A percentile compares a stretch with the other conserved stretches of the same genome.
These are phyloP conservation scores for Carpatolechia fugitivella DNA, from an alignment of 2,888 invertebrate species.

Conservation along the genomic window DNA sequence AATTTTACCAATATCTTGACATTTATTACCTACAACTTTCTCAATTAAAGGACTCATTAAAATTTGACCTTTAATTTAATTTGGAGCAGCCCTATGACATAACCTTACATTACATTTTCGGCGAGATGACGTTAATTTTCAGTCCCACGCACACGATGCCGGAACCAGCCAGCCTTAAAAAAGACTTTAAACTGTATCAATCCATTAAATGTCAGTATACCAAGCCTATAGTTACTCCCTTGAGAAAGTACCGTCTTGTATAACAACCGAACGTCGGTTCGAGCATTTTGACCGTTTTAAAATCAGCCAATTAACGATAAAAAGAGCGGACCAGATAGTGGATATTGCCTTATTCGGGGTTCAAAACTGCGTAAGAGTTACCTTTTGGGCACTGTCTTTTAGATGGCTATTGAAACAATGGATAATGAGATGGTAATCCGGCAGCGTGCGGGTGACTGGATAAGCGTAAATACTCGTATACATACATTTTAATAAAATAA, in stretches of 20 bases:
- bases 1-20: not conserved
- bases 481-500: not conserved
- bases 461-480: no score
- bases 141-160: conserved; percentile 3
- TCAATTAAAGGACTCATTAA: not conserved
- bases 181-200: conserved; percentile 26
- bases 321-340: conserved; percentile 25
- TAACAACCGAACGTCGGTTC: conserved; percentile 15
- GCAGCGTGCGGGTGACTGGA: not conserved
- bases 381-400: not conserved
- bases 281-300: not conserved
- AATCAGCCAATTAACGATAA: conserved; percentile 29
- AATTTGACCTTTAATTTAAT: conserved; percentile 5
- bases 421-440: conserved; percentile 19
- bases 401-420: conserved; percentile 12
- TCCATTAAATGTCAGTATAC: conserved; percentile 29
- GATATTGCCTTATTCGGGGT: conserved; percentile 18
- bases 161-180: not conserved
- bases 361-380: not conserved
- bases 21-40: conserved; percentile 1
- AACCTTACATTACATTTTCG: not conserved
- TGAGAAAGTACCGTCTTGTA: conserved; percentile 35
- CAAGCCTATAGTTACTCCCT: conserved; percentile 33
- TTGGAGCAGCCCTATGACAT: conserved; percentile 5
- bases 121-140: not conserved